Percentiles rank a stretch among this genome's conserved stretches.
Evolutionary conservation across 2,888 invertebrate genomes (phyloP).

Genomic region (Masnerella sp.): DNA sequence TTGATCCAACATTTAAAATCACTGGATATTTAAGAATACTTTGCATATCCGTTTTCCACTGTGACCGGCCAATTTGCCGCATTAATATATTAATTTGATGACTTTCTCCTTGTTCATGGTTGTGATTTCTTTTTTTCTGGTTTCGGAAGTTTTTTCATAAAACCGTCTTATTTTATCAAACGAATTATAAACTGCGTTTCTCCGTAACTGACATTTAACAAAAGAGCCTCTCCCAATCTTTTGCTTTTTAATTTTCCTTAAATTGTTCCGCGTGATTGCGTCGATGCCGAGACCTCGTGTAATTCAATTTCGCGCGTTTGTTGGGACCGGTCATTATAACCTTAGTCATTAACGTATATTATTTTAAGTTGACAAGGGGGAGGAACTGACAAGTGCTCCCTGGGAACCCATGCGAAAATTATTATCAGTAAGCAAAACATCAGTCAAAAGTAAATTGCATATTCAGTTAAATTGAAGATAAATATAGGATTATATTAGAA

Average conservation of each 20-base stretch:
- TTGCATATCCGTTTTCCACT: too few species aligned
- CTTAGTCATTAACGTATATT: conserved; percentile 49
- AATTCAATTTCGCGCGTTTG: conserved; percentile 30
- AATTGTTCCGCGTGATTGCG: conserved; percentile 16
- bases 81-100: conserved; percentile 35
- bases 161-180: too few species aligned
- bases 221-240: conserved; percentile 4
- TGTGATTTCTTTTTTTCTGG: conserved; percentile 46
- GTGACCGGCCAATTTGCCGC: conserved; percentile 38
- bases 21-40: too few species aligned
- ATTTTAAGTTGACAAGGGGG: conserved; percentile 23
- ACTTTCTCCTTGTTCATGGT: conserved; percentile 45
- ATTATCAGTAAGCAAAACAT: too few species aligned
- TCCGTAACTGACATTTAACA: conserved; percentile 16
- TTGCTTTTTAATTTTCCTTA: conserved; percentile 19
- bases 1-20: too few species aligned
- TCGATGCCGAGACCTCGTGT: not conserved
- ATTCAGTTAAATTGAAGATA: too few species aligned
- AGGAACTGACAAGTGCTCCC: conserved; percentile 2
- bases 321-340: conserved; percentile 28
- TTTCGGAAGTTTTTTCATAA: conserved; percentile 26
- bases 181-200: too few species aligned
- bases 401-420: not conserved
- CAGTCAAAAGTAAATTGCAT: too few species aligned
- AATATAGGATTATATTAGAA: too few species aligned